Conservation (phyloP, 1,140 invertebrate genomes). For the Tetraneura akinire region DNA sequence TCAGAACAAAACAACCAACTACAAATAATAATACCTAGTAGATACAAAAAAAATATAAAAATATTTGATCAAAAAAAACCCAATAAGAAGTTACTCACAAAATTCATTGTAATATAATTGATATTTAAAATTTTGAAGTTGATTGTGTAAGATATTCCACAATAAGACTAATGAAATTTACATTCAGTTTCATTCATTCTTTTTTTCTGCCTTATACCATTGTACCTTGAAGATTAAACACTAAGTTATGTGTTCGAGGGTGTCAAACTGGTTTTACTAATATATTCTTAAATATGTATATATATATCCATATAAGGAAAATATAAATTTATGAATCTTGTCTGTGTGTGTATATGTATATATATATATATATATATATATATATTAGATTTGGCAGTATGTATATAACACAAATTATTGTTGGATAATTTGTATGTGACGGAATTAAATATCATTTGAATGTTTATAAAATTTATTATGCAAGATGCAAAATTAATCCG, state of each 20-base stretch:
- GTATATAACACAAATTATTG: conserved; percentile 11
- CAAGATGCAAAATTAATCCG: conserved; percentile 23
- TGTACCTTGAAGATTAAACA: conserved; percentile 33
- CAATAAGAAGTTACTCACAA: conserved; percentile 17
- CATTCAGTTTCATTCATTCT: conserved; percentile 12
- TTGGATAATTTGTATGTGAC: conserved; percentile 33
- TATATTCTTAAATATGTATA: conserved; percentile 30
- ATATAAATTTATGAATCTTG: no score
- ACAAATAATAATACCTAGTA: conserved; percentile 17
- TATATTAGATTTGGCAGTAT: conserved; percentile 12
- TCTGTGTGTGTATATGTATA: no score
- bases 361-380: neutral
- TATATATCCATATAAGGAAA: no score
- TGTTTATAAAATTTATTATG: conserved; percentile 23
- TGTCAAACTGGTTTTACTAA: conserved; percentile 48
- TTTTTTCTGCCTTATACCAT: neutral
- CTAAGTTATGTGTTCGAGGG: conserved; percentile 41
- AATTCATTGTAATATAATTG: conserved; percentile 41
- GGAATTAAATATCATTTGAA: conserved; percentile 8
- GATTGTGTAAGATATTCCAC: conserved; percentile 6
- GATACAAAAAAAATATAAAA: neutral
- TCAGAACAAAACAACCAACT: conserved; percentile 29
- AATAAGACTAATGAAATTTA: conserved; percentile 5
- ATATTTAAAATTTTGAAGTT: neutral
- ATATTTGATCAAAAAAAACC: neutral